These are phyloP conservation scores for Hyposmocoma kahamanoa DNA, from an alignment of 1,140 invertebrate genomes.

Conservation along the genomic window DNA sequence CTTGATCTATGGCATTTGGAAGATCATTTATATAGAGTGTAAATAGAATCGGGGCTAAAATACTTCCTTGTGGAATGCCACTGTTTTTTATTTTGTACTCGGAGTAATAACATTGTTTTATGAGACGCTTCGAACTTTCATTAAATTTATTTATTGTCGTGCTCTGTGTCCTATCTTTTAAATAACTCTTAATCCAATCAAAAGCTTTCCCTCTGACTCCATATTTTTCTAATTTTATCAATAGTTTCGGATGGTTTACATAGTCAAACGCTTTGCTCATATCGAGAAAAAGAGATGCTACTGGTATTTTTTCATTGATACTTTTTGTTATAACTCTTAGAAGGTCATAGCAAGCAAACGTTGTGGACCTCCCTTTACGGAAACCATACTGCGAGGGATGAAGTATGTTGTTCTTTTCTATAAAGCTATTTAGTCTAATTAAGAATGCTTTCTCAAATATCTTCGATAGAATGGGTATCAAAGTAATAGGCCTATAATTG, in stretches of 20 bases:
- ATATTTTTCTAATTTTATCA: not conserved
- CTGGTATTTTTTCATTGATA: not conserved
- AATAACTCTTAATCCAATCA: not conserved
- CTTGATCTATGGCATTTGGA: not conserved
- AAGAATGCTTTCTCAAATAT: too few relatives aligned
- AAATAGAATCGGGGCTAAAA: not conserved
- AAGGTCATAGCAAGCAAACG: not conserved
- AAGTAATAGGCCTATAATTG: too few relatives aligned
- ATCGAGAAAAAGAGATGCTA: not conserved
- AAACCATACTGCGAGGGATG: too few relatives aligned
- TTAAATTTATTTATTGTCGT: too few relatives aligned
- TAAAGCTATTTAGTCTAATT: too few relatives aligned
- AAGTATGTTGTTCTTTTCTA: too few relatives aligned
- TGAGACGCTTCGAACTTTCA: too few relatives aligned
- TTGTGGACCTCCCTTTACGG: not conserved
- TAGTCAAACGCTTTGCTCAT: constrained; percentile 1
- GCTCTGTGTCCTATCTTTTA: not conserved
- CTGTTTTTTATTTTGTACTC: not conserved
- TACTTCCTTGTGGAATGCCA: not conserved
- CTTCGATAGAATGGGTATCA: too few relatives aligned
- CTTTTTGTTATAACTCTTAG: not conserved
- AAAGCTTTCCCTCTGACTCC: not conserved
- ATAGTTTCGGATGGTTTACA: not conserved
- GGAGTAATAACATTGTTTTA: too few relatives aligned
- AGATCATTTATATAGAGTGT: not conserved